A percentile compares a stretch with the other conserved stretches of the same genome.
Conservation (phyloP, 1,140 invertebrate genomes). For the Bombus affinis region DNA sequence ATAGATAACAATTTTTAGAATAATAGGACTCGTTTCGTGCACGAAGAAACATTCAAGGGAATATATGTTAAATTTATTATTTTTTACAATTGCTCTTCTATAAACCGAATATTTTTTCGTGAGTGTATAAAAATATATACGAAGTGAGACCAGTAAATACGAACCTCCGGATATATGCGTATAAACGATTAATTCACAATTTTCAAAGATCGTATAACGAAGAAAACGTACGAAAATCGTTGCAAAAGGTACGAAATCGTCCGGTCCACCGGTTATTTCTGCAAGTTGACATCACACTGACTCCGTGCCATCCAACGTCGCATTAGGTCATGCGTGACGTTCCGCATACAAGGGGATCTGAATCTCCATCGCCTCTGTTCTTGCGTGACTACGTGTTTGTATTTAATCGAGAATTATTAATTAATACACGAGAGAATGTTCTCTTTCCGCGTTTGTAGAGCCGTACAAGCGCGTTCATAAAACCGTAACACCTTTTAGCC, state of each 20-base stretch:
- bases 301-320: not conserved
- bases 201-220: too few species aligned
- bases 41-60: not conserved
- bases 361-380: not conserved
- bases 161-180: too few species aligned
- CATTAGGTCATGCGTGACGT: conserved; percentile 14
- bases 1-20: not conserved
- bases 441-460: not conserved
- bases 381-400: not conserved
- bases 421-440: not conserved
- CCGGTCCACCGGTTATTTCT: not conserved
- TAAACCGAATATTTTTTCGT: too few species aligned
- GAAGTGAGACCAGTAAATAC: too few species aligned
- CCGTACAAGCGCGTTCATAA: not conserved
- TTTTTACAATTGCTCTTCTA: too few species aligned
- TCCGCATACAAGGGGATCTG: not conserved
- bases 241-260: not conserved
- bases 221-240: too few species aligned
- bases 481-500: not conserved
- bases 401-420: conserved; percentile 7
- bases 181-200: too few species aligned
- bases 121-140: too few species aligned
- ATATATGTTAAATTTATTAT: too few species aligned
- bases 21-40: not conserved
- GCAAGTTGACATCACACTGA: not conserved